Evolutionary conservation across 2,888 invertebrate species (phyloP), one percentile per base, ranked within the genome.

Genomic region (Pseudococcus longispinus): DNA sequence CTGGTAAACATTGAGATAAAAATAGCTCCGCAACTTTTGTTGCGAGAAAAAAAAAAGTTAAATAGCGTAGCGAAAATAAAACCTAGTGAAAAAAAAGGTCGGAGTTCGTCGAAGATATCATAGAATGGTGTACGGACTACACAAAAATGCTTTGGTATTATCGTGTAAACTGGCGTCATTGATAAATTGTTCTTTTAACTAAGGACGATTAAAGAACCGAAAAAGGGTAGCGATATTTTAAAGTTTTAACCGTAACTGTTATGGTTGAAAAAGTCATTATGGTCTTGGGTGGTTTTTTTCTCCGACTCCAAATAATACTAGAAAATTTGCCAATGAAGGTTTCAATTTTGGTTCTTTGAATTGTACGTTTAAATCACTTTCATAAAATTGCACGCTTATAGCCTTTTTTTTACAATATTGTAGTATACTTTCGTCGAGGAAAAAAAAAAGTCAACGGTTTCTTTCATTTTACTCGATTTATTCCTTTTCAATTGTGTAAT

Each of bases 151-250:
- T 70, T 26, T 32, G 29, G 70, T 29, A 70, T 70, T 70, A 70
- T 70, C 70, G 70, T 70, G 70, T 70, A 70, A 70, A 70, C 70
- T 70, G 70, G 70, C 70, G 70, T 70, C 70, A 70, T 70, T 70
- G 70, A 70, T 70, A 70, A 70, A 70, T 70, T 70, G 70, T 70
- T 70, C 70, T 70, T 70, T 70, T 70, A 70, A 70, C 70, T 70
- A 70, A 70, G 70, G 70, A 70, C 70, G 70, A 70, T 70, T 70
- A 70, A 70, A 70, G 70, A 70, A 29, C 29, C 29, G 29, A 70
- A 70, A 70, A 70, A 70, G 70, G 70, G 70, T 70, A 70, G 70
- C 70, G 70, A 70, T 70, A 29, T 70, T 70, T 70, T 70, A 70
- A 70, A 70, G 70, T 70, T 70, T 70, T 70, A 70, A 70, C 70